Evolutionary conservation across 2,888 invertebrate species (phyloP), one percentile per base, ranked within the genome.

Genomic region (Papilio demoleus): DNA sequence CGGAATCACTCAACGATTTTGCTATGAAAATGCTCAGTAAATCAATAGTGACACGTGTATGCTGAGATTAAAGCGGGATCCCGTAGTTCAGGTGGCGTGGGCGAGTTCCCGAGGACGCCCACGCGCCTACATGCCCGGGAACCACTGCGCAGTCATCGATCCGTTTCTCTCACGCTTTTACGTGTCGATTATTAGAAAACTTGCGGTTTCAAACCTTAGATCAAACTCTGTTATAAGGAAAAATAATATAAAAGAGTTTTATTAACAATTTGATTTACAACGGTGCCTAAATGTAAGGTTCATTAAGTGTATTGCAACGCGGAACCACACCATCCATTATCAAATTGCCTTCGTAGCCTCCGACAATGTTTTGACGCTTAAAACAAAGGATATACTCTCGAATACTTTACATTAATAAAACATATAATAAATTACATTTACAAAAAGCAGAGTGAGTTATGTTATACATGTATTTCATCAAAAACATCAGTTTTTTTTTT

Each of bases 31-130:
- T 56, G 11, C 3, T 31, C 17, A 14, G 31, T 56, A 56, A 56
- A 56, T 31, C 17, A 56, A 56, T 31, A 31, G 11, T 27, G n/a
- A 56, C 53, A 56, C 31, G 53, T 31, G 31, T 56, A 56, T 56
- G 17, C 9, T n/a, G 31, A 31, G 53, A 56, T 56, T 56, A 17
- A 56, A 31, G 31, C 27, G 11, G 4, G 31, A 56, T 56, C 31
- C 53, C 31, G 31, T 56, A 31, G 17, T 31, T 31, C 27, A 56
- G 53, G 31, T 56, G 31, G 4, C 53, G 67, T 67, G 56, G 62
- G 67, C 61, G 67, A 27, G 61, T 62, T 58, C 47, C 36, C 63
- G 58, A 36, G 42, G 53, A 66, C 62, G 53, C 50, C 50, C 2
- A 50, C 14, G 40, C 67, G 40, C 56, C 61, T 24, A 45, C 56